Base-by-base conservation (phyloP, 2,113 vertebrate genomes). In the Pithys albifrons region DNA sequence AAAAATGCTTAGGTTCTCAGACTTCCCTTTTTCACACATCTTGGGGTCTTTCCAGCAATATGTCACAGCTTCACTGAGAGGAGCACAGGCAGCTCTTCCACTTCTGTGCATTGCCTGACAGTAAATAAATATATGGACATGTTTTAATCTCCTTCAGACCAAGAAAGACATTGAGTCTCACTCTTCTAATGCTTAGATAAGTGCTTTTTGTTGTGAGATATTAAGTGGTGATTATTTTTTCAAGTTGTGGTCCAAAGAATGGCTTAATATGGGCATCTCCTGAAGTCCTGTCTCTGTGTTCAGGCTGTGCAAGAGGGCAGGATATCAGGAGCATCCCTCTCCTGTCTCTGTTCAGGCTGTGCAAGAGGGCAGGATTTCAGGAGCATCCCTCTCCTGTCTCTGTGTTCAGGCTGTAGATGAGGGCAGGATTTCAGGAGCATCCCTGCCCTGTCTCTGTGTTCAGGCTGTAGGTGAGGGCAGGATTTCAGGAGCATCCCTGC, bases 41-140 rank as follows among this genome's bases (percentile, higher is more conserved):
- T 76, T 55, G 10, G 7, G 18, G 19, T 86, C 27, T 84, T 73
- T 84, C 62, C 43, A 71, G 43, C n/a, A 41, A 9, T 22, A 27
- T 66, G 37, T n/a, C 29, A 24, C 35, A 11, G 0, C 28, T 70
- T 70, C 20, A 9, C 22, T 73, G 59, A 61, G 31, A 70, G 49
- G 4, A 57, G 14, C 0, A 0, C 27, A 1, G 1, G 41, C 48
- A 55, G 23, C 27, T 80, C 25, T 72, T 92, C 70, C 76, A 73
- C 5, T 31, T 80, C 62, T 16, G 14, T 41, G n/a, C 13, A 1
- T 43, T 86, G 37, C n/a, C n/a, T 88, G 48, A 37, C 33, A 11
- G 17, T 33, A 66, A 70, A 70, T n/a, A 25, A 43, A 43, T 43
- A 43, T 43, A 15, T 43, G 43, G 55, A 28, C 23, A 7, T 31